These are phyloP conservation scores for Agrotis clavis DNA, from an alignment of 2,888 invertebrate species.

Conservation along the genomic window DNA sequence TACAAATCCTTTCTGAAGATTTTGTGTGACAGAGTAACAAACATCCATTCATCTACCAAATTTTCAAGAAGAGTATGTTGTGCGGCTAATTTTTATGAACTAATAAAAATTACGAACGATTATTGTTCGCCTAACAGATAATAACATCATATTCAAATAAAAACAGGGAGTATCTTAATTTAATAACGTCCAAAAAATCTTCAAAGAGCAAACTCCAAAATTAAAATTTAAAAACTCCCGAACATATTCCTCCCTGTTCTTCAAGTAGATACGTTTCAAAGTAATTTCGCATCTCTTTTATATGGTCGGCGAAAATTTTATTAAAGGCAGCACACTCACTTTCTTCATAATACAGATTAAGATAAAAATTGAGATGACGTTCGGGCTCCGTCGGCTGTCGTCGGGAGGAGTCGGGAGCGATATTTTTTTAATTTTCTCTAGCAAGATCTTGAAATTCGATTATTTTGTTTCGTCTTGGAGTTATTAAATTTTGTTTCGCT, in stretches of 20 bases:
- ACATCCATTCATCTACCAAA: no score
- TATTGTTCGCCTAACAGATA: not conserved
- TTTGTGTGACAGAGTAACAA: no score
- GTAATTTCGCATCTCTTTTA: conserved; percentile 75
- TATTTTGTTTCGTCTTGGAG: conserved; percentile 79
- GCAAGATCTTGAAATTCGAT: conserved; percentile 87
- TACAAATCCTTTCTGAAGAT: no score
- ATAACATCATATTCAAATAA: conserved; percentile 5
- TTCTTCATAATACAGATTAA: conserved; percentile 88
- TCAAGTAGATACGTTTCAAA: conserved; percentile 67
- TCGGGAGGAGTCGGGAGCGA: conserved; percentile 68
- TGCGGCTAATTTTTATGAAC: not conserved
- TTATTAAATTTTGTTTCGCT: conserved; percentile 84
- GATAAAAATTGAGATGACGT: conserved; percentile 89
- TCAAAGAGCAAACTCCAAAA: conserved; percentile 37
- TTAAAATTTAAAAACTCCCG: conserved; percentile 40
- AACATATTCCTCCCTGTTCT: conserved; percentile 48
- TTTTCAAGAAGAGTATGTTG: no score
- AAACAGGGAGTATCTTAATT: conserved; percentile 14
- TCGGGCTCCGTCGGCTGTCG: conserved; percentile 68
- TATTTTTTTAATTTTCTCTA: conserved; percentile 90
- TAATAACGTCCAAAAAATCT: conserved; percentile 15
- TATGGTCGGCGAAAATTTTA: conserved; percentile 78
- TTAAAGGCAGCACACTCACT: conserved; percentile 77
- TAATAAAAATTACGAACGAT: not conserved